Evolutionary conservation across 2,113 vertebrate genomes (phyloP).

Genomic region (Antennarius striatus): DNA sequence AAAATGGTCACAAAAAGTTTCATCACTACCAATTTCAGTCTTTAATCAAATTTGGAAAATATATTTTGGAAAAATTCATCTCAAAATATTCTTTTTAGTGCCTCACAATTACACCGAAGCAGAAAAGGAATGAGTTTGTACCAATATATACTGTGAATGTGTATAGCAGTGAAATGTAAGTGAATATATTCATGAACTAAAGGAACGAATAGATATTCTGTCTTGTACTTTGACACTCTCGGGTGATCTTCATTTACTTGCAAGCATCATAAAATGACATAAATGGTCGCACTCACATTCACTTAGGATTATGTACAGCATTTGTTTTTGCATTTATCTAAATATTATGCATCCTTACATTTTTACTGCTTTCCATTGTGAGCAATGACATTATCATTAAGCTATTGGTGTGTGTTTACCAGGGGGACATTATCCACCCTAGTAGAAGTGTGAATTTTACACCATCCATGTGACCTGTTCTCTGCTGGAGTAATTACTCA

Average conservation of each 20-base stretch:
- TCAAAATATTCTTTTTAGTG: too few relatives aligned
- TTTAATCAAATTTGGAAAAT: too few relatives aligned
- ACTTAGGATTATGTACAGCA: neutral
- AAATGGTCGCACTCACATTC: neutral
- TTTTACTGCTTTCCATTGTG: conserved; percentile 28
- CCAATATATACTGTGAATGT: too few relatives aligned
- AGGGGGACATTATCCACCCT: conserved; percentile 56
- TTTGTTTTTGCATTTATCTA: conserved; percentile 4
- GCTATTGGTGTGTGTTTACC: conserved; percentile 50
- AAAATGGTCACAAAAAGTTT: too few relatives aligned
- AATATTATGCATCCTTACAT: conserved; percentile 30
- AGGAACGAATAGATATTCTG: too few relatives aligned
- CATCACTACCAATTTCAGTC: too few relatives aligned
- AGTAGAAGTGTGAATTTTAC: conserved; percentile 56
- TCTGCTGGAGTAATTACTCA: conserved; percentile 65
- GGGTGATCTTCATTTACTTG: neutral
- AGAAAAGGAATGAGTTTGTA: too few relatives aligned
- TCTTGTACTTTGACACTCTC: too few relatives aligned
- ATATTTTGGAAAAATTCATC: too few relatives aligned
- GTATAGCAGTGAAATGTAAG: too few relatives aligned
- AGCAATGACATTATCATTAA: conserved; percentile 35
- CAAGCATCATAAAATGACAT: neutral
- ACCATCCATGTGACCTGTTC: conserved; percentile 54
- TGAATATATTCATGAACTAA: too few relatives aligned
- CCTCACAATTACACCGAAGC: too few relatives aligned